Evolutionary conservation across 2,113 vertebrate species (phyloP), one percentile per base, ranked within the genome.

Genomic region (Elgaria multicarinata): DNA sequence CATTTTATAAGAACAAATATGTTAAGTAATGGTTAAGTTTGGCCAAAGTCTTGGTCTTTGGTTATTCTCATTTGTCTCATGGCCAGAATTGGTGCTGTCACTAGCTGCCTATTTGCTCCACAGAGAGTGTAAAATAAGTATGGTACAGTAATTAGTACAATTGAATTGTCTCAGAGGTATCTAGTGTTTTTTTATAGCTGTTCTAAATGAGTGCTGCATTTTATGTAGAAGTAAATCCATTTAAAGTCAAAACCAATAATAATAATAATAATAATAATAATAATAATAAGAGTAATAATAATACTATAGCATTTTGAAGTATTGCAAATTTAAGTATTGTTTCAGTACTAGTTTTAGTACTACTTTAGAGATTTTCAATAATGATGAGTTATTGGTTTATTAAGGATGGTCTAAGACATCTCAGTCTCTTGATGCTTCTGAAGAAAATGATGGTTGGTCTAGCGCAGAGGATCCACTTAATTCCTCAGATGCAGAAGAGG

Each of bases 371-470:
- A 74, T 89, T 7, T 0, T 62, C 20, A 82, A 89, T 55, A 67
- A 71, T 0, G 0, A 71, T 92, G 4, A 0, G 46, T 64, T 93
- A 22, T 93, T 95, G 91, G 20, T 91, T 92, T 91, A 66, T 26
- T 64, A 92, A 99, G 99, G 98, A 7, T 99, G 98, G 98, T 97
- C 97, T 92, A 99, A 98, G 95, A 91, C 97, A 0, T 97, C 98
- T 9, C 96, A 98, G 74, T 99, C 98, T 0, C 93, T 98, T 76
- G 98, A 99, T 77, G 98, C 97, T 26, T 98, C 98, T 2, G 98
- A 98, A 96, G 99, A 99, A 92, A 97, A 98, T 6, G 98, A 99
- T 0, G 98, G 97, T 69, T 99, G 99, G 96, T 99, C 99, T 26
- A 99, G 99, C 2, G 96, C 98, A 0, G 99, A 99, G 86, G 99